These are phyloP conservation scores for Onthophagus sagittarius DNA, from an alignment of 2,888 invertebrate species.

Conservation along the genomic window DNA sequence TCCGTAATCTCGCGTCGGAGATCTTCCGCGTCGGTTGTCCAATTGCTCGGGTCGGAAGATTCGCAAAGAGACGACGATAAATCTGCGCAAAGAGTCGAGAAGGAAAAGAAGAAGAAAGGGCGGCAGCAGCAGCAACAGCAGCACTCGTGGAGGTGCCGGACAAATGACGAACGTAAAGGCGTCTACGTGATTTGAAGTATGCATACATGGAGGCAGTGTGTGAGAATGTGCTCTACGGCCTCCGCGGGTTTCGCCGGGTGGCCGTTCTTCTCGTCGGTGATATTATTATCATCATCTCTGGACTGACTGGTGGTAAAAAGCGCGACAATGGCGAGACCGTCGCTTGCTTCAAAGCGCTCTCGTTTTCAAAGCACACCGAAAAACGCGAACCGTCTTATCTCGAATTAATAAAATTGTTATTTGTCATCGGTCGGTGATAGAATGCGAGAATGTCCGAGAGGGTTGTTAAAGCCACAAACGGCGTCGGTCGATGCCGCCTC, in stretches of 20 bases:
- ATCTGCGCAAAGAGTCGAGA: background rate
- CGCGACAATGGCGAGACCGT: background rate
- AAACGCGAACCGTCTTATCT: background rate
- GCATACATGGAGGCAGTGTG: slow-evolving; percentile 40
- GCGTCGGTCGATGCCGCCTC: no score
- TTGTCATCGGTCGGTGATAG: background rate
- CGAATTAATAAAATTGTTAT: background rate
- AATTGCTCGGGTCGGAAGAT: slow-evolving; percentile 33
- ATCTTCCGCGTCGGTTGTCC: background rate
- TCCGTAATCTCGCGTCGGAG: background rate
- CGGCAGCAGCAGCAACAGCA: slow-evolving; percentile 27
- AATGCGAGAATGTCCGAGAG: background rate
- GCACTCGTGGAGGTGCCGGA: slow-evolving; percentile 46
- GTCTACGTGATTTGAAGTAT: slow-evolving; percentile 47
- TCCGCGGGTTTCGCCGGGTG: background rate
- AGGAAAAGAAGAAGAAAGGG: background rate
- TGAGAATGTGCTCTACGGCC: slow-evolving; percentile 34
- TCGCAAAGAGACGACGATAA: slow-evolving; percentile 31
- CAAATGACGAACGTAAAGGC: slow-evolving; percentile 45
- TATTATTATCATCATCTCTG: slow-evolving; percentile 12
- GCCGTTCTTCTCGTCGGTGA: slow-evolving; percentile 13
- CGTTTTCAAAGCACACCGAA: background rate
- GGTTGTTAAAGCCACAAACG: no score
- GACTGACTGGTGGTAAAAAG: background rate
- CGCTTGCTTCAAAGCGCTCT: background rate